Conservation (phyloP, 2,797 vertebrate genomes). For the Pygocentrus nattereri region DNA sequence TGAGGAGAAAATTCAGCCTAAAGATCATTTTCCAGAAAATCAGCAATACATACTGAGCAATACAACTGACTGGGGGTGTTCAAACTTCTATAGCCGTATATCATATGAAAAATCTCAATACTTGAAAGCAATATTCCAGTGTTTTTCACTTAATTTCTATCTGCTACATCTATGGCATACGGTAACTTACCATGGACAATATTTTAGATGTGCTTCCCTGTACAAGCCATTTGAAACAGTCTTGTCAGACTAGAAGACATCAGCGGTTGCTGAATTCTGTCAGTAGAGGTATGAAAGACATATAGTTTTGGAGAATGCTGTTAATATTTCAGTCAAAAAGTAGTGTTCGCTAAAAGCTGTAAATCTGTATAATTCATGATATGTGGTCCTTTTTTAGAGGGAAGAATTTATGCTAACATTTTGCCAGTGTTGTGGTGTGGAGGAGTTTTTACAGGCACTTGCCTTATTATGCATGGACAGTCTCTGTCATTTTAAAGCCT, state of each 20-base stretch:
- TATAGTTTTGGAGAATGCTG: neutral
- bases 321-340: neutral
- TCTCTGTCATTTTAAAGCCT: too few species aligned
- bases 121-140: too few species aligned
- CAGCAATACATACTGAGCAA: too few species aligned
- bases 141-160: too few species aligned
- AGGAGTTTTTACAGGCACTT: neutral
- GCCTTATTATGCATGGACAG: neutral
- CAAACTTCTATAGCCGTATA: too few species aligned
- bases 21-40: too few species aligned
- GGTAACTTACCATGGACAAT: neutral
- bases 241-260: neutral
- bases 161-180: neutral
- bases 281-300: neutral
- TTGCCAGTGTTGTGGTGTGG: neutral
- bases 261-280: too few species aligned
- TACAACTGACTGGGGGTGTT: too few species aligned
- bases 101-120: too few species aligned
- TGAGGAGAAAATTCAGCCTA: too few species aligned
- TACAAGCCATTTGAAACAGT: neutral
- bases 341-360: neutral
- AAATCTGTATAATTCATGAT: neutral
- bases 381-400: neutral
- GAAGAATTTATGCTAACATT: neutral
- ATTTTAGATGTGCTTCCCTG: too few species aligned